These are phyloP conservation scores for Rotaria macrura DNA, from an alignment of 2,888 invertebrate genomes.

Conservation along the genomic window DNA sequence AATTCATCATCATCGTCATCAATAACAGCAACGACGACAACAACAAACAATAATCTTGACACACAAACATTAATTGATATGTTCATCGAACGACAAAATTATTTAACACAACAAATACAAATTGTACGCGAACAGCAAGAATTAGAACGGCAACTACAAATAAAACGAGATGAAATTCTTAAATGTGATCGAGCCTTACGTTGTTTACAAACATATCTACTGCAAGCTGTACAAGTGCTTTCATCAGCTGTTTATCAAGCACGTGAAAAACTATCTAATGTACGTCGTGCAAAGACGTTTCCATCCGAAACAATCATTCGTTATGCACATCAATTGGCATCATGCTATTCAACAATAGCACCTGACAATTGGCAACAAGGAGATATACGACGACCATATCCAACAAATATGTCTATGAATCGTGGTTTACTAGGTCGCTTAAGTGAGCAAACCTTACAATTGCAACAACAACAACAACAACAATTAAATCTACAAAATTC, in stretches of 20 bases:
- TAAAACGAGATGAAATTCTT: slow-evolving; percentile 21
- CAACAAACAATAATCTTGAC: not conserved
- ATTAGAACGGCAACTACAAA: slow-evolving; percentile 16
- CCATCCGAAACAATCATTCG: slow-evolving; percentile 35
- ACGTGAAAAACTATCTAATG: slow-evolving; percentile 34
- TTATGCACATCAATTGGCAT: slow-evolving; percentile 35
- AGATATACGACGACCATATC: slow-evolving; percentile 35
- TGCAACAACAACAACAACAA: not conserved
- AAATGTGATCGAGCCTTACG: slow-evolving; percentile 25
- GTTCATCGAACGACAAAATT: slow-evolving; percentile 28
- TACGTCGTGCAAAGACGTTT: slow-evolving; percentile 35
- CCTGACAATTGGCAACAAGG: slow-evolving; percentile 36
- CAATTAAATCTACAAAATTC: not conserved
- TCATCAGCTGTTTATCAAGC: slow-evolving; percentile 35
- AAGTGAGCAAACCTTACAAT: slow-evolving; percentile 23
- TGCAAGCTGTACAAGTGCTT: slow-evolving; percentile 28
- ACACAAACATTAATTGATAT: not conserved
- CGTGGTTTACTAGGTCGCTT: slow-evolving; percentile 34
- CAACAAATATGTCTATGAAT: slow-evolving; percentile 35
- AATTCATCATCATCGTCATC: not conserved
- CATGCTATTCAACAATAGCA: slow-evolving; percentile 35
- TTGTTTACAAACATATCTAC: slow-evolving; percentile 24
- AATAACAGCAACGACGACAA: not conserved
- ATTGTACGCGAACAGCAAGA: slow-evolving; percentile 23
- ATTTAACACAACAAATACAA: slow-evolving; percentile 20